Evolutionary conservation across 2,113 vertebrate species (phyloP).

Genomic region (Seriola dumerili): DNA sequence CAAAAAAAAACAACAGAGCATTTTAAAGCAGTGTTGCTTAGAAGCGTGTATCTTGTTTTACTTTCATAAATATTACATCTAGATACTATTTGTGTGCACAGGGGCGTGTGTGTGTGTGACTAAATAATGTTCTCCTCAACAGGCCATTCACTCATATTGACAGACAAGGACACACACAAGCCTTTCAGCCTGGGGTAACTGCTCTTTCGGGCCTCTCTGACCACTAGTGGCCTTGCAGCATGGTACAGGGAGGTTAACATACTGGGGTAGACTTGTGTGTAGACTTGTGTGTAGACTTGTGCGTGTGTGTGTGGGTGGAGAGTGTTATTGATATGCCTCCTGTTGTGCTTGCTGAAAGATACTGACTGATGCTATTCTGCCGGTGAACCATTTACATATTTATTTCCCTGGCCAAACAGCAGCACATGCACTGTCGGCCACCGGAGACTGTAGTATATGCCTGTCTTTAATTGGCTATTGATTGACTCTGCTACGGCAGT

Average conservation of each 20-base stretch:
- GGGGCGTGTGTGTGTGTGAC: not conserved
- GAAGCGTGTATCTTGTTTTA: not conserved
- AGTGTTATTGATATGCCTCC: slow-evolving; percentile 48
- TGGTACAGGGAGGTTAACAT: slow-evolving; percentile 9
- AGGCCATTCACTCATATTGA: slow-evolving; percentile 26
- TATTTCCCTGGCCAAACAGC: slow-evolving; percentile 67
- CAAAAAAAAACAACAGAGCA: too few relatives aligned
- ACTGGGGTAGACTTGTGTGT: not conserved
- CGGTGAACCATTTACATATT: slow-evolving; percentile 74
- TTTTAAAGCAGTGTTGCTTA: not conserved
- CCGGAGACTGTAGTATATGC: slow-evolving; percentile 44
- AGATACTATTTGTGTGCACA: not conserved
- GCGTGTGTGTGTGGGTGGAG: not conserved
- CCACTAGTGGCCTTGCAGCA: slow-evolving; percentile 8
- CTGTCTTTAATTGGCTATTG: slow-evolving; percentile 83
- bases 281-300: too few relatives aligned
- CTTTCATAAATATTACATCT: not conserved
- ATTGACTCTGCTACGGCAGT: slow-evolving; percentile 72
- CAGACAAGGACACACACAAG: slow-evolving; percentile 5
- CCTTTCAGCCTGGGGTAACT: not conserved
- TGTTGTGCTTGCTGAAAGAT: slow-evolving; percentile 36
- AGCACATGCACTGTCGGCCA: slow-evolving; percentile 45
- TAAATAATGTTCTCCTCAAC: slow-evolving; percentile 29
- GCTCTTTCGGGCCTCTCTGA: slow-evolving; percentile 17
- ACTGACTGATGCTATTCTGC: slow-evolving; percentile 33